Evolutionary conservation across 1,140 invertebrate genomes (phyloP).

Genomic region (Tetragnatha versicolor): DNA sequence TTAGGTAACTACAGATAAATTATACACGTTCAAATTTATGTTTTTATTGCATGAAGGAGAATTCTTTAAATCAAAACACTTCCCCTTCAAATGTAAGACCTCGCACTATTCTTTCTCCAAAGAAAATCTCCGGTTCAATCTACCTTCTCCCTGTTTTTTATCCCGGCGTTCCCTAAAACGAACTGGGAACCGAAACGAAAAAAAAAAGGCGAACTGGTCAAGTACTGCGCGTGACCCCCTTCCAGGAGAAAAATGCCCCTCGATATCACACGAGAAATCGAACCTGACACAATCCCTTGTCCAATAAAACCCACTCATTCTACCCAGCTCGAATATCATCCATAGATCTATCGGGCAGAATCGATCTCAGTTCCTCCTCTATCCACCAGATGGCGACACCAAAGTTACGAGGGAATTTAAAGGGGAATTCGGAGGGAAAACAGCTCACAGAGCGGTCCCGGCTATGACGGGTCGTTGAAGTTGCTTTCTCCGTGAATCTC

Average conservation of each 20-base stretch:
- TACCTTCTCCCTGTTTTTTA: too few relatives aligned
- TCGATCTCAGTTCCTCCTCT: neutral
- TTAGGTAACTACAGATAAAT: too few relatives aligned
- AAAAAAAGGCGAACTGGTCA: neutral
- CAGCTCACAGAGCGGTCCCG: neutral
- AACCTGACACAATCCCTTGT: conserved; percentile 30
- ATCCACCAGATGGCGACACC: neutral
- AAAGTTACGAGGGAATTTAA: conserved; percentile 5
- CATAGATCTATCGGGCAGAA: too few relatives aligned
- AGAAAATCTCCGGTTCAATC: too few relatives aligned
- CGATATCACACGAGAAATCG: conserved; percentile 23
- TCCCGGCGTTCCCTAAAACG: too few relatives aligned
- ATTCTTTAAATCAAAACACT: too few relatives aligned
- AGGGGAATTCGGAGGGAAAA: neutral
- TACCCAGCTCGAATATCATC: conserved; percentile 20
- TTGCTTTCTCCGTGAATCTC: neutral
- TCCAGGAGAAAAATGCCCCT: conserved; percentile 10
- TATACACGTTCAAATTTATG: too few relatives aligned
- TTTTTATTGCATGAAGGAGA: too few relatives aligned
- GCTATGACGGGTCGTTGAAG: neutral
- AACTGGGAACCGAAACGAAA: too few relatives aligned
- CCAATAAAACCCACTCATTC: conserved; percentile 33
- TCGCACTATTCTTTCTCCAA: too few relatives aligned
- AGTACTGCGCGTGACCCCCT: conserved; percentile 13
- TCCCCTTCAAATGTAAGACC: too few relatives aligned